Percentiles rank a stretch among this genome's conserved stretches.
These are phyloP conservation scores for Leptosomus discolor DNA, from an alignment of 2,113 vertebrate genomes.

Conservation along the genomic window DNA sequence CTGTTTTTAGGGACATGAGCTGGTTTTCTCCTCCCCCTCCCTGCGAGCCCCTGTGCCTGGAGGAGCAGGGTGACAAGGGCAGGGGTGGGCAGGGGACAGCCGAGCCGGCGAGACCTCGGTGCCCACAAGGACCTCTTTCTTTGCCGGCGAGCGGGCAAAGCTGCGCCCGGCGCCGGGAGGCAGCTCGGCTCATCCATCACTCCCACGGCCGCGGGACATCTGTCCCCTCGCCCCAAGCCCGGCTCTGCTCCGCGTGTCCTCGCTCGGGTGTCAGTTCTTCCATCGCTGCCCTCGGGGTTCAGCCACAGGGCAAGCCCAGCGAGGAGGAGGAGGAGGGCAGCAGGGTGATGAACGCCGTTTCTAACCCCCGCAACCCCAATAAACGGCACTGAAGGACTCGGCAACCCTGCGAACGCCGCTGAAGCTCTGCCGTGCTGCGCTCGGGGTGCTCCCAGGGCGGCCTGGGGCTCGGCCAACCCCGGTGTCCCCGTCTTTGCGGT, in stretches of 20 bases:
- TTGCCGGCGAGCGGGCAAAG: neutral
- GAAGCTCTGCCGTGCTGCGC: neutral
- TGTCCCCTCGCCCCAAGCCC: neutral
- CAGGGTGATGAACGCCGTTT: neutral
- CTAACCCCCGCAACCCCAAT: neutral
- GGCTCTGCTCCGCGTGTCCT: neutral
- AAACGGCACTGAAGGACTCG: rapidly evolving
- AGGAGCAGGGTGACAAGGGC: neutral
- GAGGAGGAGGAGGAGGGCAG: neutral
- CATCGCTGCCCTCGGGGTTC: neutral
- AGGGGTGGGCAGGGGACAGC: neutral
- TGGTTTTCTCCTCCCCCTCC: neutral
- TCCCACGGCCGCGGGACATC: neutral
- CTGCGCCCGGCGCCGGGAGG: neutral
- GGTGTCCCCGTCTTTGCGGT: rapidly evolving
- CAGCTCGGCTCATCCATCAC: neutral
- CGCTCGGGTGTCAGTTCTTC: neutral
- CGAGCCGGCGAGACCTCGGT: neutral
- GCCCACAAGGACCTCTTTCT: constrained; percentile 11
- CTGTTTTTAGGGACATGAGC: neutral
- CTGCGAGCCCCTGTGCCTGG: neutral
- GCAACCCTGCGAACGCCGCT: rapidly evolving
- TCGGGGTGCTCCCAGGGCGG: neutral
- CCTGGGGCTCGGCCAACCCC: neutral
- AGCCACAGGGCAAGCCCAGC: neutral